Evolutionary conservation across 37 sponge, comb jelly and placozoan genomes (phyloP).

Genomic region (Tethya wilhelma): DNA sequence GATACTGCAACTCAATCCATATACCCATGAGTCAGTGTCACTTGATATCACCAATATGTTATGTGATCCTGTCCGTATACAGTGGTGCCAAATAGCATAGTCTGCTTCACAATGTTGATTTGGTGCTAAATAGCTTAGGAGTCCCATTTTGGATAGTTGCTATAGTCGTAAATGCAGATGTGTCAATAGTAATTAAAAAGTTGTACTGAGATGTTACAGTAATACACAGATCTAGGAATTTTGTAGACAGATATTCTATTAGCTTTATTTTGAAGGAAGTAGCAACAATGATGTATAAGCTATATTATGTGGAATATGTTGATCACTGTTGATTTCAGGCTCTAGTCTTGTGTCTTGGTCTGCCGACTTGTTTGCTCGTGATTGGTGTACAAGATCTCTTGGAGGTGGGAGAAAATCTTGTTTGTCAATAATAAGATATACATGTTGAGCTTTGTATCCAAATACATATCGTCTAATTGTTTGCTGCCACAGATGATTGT

Average conservation of each 20-base stretch:
- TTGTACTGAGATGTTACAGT: neutral
- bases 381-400: neutral
- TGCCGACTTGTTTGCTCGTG: neutral
- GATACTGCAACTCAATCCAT: neutral
- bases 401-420: slow-evolving; percentile 21
- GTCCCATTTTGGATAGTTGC: neutral
- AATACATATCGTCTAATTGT: neutral
- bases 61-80: neutral
- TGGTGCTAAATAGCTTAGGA: neutral
- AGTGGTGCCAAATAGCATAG: slow-evolving; percentile 28
- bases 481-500: neutral
- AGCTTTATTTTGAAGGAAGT: neutral
- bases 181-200: neutral
- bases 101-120: slow-evolving; percentile 26
- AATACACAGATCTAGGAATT: neutral
- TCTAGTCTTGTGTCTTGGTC: neutral
- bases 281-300: slow-evolving; percentile 10
- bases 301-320: neutral
- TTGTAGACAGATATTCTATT: slow-evolving; percentile 3
- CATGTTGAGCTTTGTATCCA: neutral
- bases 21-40: slow-evolving; percentile 28
- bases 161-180: neutral
- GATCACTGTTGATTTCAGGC: neutral
- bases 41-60: neutral
- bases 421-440: slow-evolving; percentile 18